Conservation (phyloP, 2,888 invertebrate genomes). For the Ceriagrion tenellum region DNA sequence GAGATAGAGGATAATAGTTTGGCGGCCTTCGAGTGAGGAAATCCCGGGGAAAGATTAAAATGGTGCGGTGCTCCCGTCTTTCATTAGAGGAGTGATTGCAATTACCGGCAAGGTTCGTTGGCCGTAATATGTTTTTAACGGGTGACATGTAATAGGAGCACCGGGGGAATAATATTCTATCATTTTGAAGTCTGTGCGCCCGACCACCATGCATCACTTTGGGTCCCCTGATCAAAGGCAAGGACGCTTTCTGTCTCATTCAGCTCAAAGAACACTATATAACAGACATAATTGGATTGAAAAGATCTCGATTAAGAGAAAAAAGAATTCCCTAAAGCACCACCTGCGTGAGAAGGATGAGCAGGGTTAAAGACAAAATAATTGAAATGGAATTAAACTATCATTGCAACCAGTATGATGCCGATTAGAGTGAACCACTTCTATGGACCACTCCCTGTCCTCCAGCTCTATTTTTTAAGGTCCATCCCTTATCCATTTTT, state of each 20-base stretch:
- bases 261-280: background rate
- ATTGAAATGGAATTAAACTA: no score
- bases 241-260: background rate
- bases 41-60: constrained; percentile 23
- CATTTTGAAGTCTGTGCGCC: background rate
- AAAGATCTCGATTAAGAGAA: no score
- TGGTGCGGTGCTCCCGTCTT: background rate
- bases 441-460: no score
- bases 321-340: no score
- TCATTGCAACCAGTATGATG: no score
- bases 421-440: no score
- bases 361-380: no score
- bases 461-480: no score
- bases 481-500: no score
- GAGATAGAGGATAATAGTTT: constrained; percentile 22
- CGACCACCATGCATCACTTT: background rate
- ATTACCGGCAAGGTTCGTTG: constrained; percentile 12
- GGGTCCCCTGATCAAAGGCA: background rate
- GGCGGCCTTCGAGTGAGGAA: background rate
- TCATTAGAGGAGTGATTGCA: background rate
- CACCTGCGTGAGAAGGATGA: no score
- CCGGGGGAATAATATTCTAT: background rate
- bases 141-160: background rate
- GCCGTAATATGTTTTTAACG: background rate
- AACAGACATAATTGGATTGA: no score